Evolutionary conservation across 1,140 invertebrate genomes (phyloP), one percentile per base, ranked within the genome.

Genomic region (Drosophila punjabiensis): DNA sequence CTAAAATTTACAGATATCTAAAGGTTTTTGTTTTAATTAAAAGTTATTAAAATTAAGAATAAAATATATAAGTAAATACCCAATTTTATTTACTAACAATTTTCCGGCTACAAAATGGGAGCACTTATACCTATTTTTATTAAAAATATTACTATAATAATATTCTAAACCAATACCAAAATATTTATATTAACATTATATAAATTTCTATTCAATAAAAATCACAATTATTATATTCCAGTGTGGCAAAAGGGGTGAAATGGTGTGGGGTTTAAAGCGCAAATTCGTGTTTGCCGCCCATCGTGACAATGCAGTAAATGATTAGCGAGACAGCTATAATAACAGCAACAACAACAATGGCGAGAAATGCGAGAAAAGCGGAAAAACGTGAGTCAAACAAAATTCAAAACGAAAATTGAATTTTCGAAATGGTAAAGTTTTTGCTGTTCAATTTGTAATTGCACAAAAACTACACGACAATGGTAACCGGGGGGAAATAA

Each of bases 231-330:
- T 16, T 8, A 20, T n/a, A 45, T 37, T 24, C 39, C 4, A 32
- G 11, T 37, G 45, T 10, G 18, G 8, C 8, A 30, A n/a, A 13
- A 13, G n/a, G 18, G 47, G 13, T 24, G 16, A 10, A 39, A 13
- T 24, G 14, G 50, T 13, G 30, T 11, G 9, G 16, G 24, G 33
- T 24, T 18, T 39, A 75, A 62, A 75, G 59, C 70, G 59, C 48
- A 41, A 76, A 73, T 69, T 82, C 63, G 50, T 66, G 64, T 75
- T 76, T 84, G 76, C 64, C 55, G 76, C 47, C 69, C 48, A 65
- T 60, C 73, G 59, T 73, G 66, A 77, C 82, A 81, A 68, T 80
- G 73, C 77, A 73, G 63, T 16, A 43, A 62, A 81, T 77, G 66
- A 84, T 85, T 84, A 85, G 81, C 63, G 56, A 50, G 65, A 64